These are phyloP conservation scores for Numenius phaeopus DNA, from an alignment of 2,797 vertebrate species.

Conservation along the genomic window DNA sequence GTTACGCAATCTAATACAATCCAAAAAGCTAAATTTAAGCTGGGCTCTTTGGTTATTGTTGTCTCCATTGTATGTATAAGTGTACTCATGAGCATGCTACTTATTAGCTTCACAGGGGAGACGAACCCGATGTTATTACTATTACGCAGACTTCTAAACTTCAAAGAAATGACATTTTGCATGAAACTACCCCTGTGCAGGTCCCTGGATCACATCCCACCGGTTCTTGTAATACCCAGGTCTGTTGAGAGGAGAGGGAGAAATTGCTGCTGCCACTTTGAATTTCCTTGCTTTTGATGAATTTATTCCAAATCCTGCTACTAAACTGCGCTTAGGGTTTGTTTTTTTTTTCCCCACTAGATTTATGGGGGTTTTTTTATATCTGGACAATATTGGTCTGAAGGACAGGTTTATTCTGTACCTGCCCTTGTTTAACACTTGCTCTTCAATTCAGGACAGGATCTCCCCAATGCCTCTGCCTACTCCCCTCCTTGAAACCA, in stretches of 20 bases:
- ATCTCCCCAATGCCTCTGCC: neutral
- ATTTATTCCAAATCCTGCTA: neutral
- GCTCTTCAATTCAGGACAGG: neutral
- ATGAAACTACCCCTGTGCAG: neutral
- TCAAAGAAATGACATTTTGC: neutral
- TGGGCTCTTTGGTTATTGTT: neutral
- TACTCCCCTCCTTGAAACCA: neutral
- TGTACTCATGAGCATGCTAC: fast-evolving
- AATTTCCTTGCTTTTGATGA: neutral
- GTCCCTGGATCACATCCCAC: neutral
- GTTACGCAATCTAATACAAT: neutral
- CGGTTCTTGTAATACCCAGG: neutral
- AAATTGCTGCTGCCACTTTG: neutral
- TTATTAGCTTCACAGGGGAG: too few species aligned
- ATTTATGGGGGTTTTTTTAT: neutral
- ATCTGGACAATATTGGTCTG: neutral
- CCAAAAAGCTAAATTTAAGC: neutral
- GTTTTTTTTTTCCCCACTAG: neutral
- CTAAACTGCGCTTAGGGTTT: neutral
- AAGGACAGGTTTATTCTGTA: neutral
- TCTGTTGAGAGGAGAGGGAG: neutral
- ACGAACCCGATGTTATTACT: fast-evolving
- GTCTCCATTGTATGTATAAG: fast-evolving
- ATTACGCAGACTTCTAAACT: neutral
- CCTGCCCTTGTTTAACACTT: neutral